Evolutionary conservation across 2,888 invertebrate genomes (phyloP), one percentile per base, ranked within the genome.

Genomic region (Drosophila mayaguana): DNA sequence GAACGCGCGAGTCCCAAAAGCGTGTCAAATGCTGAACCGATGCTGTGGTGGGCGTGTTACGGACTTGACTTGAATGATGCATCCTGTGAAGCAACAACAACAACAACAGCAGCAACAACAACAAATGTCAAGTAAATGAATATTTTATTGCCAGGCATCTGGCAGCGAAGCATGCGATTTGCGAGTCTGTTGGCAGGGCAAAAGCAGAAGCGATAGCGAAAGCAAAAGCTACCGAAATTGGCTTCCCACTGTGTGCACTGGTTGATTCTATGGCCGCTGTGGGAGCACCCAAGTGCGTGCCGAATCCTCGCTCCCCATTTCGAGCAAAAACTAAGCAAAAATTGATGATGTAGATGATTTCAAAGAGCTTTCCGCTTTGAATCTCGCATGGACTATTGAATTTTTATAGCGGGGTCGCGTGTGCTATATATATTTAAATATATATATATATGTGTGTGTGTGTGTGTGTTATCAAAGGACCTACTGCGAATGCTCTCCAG

Each of bases 61-160:
- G 56, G 72, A 62, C 72, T 68, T 43, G 70, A 63, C 66, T 69
- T 78, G 78, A 83, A 76, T 86, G 84, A 83, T 84, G 89, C 87
- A 84, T 78, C 78, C 28, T 59, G 66, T 28, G 67, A 79, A 56
- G 64, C 54, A 54, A 54, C 54, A 40, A 8, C 38, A 54, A n/a
- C 36, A 38, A 22, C 50, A 34, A 3, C 34, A 34, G 14, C 43
- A 43, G 20, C 51, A 53, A 53, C 53, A 53, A 16, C 53, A 53
- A n/a, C 22, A 79, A 79, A 79, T 79, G 81, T 78, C 72, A 78
- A 72, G 73, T 72, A 86, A 88, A 84, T 84, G 84, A 84, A 88
- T 84, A 84, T 84, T 84, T 84, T 86, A 84, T 84, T 86, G 83
- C 65, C 75, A 25, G 34, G 65, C 65, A 56, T 60, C 54, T 51